These are phyloP conservation scores for Salvelinus fontinalis DNA, from an alignment of 2,113 vertebrate species.

Conservation along the genomic window DNA sequence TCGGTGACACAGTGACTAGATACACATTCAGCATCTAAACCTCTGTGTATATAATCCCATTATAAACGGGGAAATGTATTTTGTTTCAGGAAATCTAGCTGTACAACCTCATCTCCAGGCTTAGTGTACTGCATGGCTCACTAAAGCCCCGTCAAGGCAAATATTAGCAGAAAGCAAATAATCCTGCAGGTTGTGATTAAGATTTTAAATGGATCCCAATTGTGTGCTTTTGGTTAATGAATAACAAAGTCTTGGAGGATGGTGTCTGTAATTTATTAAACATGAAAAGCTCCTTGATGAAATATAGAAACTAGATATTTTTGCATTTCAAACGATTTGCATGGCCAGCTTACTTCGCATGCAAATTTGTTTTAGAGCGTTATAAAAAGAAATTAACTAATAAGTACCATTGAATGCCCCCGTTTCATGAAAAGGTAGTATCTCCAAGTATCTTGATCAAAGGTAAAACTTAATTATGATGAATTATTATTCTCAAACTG, in stretches of 20 bases:
- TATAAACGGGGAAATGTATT: constrained; percentile 72
- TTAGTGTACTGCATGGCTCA: constrained; percentile 81
- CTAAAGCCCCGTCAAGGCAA: constrained; percentile 86
- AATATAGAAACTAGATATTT: constrained; percentile 98
- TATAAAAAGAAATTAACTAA: constrained; percentile 71
- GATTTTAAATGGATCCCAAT: constrained; percentile 94
- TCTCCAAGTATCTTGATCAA: constrained; percentile 14
- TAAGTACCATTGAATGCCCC: constrained; percentile 25
- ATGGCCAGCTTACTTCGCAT: constrained; percentile 89
- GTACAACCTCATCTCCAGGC: constrained; percentile 83
- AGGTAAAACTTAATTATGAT: background rate
- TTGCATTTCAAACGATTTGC: constrained; percentile 97
- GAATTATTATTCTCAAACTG: constrained; percentile 1
- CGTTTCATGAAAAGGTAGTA: constrained; percentile 29
- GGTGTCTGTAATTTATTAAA: constrained; percentile 98
- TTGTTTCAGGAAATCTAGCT: constrained; percentile 80
- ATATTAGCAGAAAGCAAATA: constrained; percentile 93
- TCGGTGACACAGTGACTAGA: constrained; percentile 24
- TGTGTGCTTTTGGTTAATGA: constrained; percentile 94
- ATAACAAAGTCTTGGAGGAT: constrained; percentile 98
- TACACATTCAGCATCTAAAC: constrained; percentile 32
- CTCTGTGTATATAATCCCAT: constrained; percentile 57
- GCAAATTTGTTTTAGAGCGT: constrained; percentile 93
- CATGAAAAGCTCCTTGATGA: constrained; percentile 98
- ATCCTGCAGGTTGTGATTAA: constrained; percentile 97